Percentiles rank a stretch among this genome's conserved stretches.
Evolutionary conservation across 2,113 vertebrate species (phyloP).

Genomic region (Tonatia bakeri): DNA sequence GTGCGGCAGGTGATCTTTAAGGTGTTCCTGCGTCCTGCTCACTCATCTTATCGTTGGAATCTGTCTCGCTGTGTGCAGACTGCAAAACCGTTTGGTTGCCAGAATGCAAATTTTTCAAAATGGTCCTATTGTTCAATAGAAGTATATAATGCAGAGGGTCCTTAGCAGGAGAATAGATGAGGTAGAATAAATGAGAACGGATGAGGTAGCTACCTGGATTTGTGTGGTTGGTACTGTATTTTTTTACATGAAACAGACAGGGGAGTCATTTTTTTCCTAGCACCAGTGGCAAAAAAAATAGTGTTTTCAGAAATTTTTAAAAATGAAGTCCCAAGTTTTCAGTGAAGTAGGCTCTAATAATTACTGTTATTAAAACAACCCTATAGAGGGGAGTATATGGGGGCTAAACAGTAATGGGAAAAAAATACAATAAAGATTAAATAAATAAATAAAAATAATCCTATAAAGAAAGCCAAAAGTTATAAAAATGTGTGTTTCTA

Average conservation of each 20-base stretch:
- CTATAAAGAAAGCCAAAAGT: constrained; percentile 26
- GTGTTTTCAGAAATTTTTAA: neutral
- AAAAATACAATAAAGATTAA: too few relatives aligned
- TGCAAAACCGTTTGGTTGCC: neutral
- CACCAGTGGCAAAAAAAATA: neutral
- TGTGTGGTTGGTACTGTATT: neutral
- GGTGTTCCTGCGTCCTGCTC: constrained; percentile 65
- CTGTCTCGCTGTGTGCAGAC: constrained; percentile 20
- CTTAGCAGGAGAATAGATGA: constrained; percentile 4
- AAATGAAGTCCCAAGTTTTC: constrained; percentile 9
- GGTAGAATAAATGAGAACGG: neutral
- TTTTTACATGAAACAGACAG: neutral
- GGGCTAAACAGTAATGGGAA: too few relatives aligned
- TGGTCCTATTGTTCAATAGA: neutral
- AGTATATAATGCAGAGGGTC: neutral
- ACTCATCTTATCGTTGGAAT: constrained; percentile 62
- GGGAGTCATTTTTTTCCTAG: neutral
- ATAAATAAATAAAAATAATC: too few relatives aligned
- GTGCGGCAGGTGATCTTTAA: constrained; percentile 77
- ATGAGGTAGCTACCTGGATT: neutral
- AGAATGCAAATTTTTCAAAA: neutral
- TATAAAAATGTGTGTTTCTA: constrained; percentile 27
- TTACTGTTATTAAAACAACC: constrained; percentile 20
- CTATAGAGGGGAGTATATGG: too few relatives aligned
- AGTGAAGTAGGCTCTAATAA: neutral